phyloP scores from a whole-genome alignment of 2,797 vertebrate species.

The Poecilia velifera region DNA sequence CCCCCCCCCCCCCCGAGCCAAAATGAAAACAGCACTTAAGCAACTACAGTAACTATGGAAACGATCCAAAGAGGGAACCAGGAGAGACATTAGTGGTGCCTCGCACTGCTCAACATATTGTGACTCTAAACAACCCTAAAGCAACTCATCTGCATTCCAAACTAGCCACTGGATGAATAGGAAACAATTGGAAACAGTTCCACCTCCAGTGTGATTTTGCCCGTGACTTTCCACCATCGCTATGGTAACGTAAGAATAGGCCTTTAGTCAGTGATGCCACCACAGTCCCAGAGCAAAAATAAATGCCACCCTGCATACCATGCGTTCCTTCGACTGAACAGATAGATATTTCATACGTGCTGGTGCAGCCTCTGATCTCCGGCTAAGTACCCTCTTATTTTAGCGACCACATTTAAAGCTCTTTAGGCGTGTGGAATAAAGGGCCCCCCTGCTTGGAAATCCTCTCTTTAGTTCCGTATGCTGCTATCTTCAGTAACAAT shows the following conservation, averaged over 20 bases:
- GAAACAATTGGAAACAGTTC: constrained; percentile 74
- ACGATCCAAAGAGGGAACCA: constrained; percentile 61
- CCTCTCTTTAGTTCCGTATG: constrained; percentile 40
- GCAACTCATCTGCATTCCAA: constrained; percentile 83
- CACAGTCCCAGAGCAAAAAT: constrained; percentile 40
- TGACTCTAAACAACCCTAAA: constrained; percentile 79
- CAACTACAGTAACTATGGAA: constrained; percentile 68
- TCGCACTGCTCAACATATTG: constrained; percentile 67
- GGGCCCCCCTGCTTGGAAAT: constrained; percentile 45
- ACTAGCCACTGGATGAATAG: constrained; percentile 73
- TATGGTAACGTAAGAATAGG: constrained; percentile 60
- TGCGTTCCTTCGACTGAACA: constrained; percentile 49
- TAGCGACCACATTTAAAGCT: constrained; percentile 56
- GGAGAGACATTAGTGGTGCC: constrained; percentile 57
- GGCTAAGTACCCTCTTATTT: constrained; percentile 55
- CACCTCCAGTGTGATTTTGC: constrained; percentile 65
- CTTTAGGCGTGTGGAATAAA: constrained; percentile 49
- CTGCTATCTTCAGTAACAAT: constrained; percentile 56
- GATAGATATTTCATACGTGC: constrained; percentile 57
- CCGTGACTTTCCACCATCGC: constrained; percentile 67
- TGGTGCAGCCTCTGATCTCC: constrained; percentile 45
- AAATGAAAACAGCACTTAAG: constrained; percentile 70
- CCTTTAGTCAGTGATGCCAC: constrained; percentile 50
- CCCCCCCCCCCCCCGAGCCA: constrained; percentile 15
- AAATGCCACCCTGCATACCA: constrained; percentile 43